These are phyloP conservation scores for Thermophis baileyi DNA, from an alignment of 2,113 vertebrate genomes.

Conservation along the genomic window DNA sequence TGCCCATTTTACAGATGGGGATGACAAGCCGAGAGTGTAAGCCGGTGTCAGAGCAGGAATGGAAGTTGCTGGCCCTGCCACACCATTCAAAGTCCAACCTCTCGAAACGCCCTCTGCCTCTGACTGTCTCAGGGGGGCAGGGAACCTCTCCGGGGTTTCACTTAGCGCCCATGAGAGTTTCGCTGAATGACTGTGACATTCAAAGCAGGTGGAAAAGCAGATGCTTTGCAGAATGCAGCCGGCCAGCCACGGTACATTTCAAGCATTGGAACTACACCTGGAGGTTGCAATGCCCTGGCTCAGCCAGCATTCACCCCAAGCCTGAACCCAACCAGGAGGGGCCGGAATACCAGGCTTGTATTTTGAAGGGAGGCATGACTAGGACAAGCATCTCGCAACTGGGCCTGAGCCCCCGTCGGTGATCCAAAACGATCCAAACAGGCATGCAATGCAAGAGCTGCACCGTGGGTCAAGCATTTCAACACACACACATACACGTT, in stretches of 20 bases:
- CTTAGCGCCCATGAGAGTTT: neutral
- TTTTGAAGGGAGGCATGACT: neutral
- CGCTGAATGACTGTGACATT: neutral
- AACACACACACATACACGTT: neutral
- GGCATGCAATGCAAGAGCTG: neutral
- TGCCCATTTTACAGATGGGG: neutral
- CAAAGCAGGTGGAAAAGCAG: neutral
- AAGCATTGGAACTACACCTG: neutral
- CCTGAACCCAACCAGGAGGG: neutral
- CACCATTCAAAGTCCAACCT: neutral
- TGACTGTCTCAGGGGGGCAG: neutral
- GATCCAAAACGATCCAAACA: neutral
- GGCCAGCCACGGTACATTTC: neutral
- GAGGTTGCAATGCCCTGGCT: neutral
- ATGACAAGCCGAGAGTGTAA: neutral
- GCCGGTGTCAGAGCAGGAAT: neutral
- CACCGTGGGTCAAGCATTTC: neutral
- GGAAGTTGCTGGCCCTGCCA: neutral
- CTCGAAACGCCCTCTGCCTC: slow-evolving; percentile 24
- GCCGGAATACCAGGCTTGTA: neutral
- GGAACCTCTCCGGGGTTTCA: slow-evolving; percentile 15
- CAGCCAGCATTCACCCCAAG: neutral
- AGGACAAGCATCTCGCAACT: neutral
- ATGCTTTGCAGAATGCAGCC: neutral
- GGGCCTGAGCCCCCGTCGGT: too few species aligned